phyloP scores from a whole-genome alignment of 2,797 vertebrate genomes.

The Acanthis flammea region DNA sequence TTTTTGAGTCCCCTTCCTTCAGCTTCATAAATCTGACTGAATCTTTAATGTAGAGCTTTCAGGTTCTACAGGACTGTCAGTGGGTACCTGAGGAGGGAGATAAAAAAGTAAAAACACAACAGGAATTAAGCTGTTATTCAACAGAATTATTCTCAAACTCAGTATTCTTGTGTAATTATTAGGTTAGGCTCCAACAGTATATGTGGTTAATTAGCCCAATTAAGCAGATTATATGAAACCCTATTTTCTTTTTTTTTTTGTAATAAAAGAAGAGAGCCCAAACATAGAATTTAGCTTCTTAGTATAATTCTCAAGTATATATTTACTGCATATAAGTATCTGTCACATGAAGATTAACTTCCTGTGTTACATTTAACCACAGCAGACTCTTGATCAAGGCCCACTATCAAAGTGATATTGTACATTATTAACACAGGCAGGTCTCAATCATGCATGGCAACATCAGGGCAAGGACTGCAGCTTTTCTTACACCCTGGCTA shows the following conservation, averaged over 20 bases:
- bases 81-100: constrained; percentile 58
- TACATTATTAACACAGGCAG: background rate
- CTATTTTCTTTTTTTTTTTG: background rate
- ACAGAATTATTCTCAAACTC: background rate
- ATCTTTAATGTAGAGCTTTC: constrained; percentile 49
- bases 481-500: background rate
- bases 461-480: background rate
- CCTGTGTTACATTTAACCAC: background rate
- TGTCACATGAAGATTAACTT: background rate
- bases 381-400: background rate
- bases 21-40: constrained; percentile 59
- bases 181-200: background rate
- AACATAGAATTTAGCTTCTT: background rate
- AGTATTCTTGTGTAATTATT: background rate
- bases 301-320: background rate
- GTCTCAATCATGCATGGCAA: background rate
- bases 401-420: background rate
- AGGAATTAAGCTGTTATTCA: background rate
- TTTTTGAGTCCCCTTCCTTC: background rate
- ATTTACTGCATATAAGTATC: background rate
- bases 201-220: background rate
- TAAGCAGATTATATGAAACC: background rate
- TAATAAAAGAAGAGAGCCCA: background rate
- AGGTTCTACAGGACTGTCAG: constrained; percentile 68
- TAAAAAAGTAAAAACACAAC: background rate